Evolutionary conservation across 2,888 invertebrate species (phyloP).

Genomic region (Folsomia candida): DNA sequence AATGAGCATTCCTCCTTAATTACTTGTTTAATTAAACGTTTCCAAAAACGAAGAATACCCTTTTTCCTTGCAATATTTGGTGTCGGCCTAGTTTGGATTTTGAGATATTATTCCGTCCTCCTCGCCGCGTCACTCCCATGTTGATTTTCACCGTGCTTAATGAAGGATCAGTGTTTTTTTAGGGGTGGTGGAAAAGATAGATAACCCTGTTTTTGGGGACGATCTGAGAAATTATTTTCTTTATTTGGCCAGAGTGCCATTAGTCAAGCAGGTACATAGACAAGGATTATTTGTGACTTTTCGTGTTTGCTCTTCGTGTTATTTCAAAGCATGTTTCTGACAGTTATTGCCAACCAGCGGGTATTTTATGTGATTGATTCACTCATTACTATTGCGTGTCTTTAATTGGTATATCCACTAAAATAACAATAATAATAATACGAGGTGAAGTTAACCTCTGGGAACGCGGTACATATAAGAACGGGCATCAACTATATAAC

Average conservation of each 20-base stretch:
- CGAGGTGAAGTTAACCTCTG: too few relatives aligned
- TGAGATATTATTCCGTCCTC: too few relatives aligned
- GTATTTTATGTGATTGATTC: not conserved
- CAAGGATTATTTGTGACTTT: not conserved
- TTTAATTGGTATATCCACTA: too few relatives aligned
- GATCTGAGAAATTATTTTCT: too few relatives aligned
- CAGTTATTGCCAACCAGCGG: constrained; percentile 1
- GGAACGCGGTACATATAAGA: too few relatives aligned
- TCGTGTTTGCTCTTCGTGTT: constrained; percentile 2
- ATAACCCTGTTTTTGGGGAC: too few relatives aligned
- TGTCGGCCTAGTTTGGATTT: too few relatives aligned
- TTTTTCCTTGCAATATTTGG: too few relatives aligned
- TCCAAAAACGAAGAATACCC: not conserved
- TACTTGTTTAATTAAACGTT: not conserved
- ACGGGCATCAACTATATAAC: too few relatives aligned
- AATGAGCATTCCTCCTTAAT: not conserved
- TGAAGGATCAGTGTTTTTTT: not conserved
- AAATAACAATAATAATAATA: too few relatives aligned
- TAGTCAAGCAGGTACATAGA: not conserved
- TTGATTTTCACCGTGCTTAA: not conserved
- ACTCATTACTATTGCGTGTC: not conserved
- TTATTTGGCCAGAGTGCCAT: not conserved
- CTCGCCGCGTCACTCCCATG: too few relatives aligned
- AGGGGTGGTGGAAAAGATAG: too few relatives aligned
- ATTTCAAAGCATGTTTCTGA: not conserved